Base-by-base conservation (phyloP, 1,140 invertebrate genomes). In the Leptopilina boulardi region DNA sequence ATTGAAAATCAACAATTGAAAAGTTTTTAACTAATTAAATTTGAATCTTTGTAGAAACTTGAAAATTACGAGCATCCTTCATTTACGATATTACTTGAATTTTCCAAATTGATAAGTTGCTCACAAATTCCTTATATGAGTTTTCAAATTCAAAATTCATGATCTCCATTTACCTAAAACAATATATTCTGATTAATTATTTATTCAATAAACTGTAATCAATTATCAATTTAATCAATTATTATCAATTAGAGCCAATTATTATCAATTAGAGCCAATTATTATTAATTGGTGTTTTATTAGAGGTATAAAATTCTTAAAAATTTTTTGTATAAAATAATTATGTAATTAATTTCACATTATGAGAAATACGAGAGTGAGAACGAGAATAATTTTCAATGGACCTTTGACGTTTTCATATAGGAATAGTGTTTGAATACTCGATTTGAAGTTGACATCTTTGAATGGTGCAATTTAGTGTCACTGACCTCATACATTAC, bases 401-500 rank as follows among this genome's bases (percentile, higher is more conserved):
- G 30, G 38, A 38, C 34, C 34, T 38, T 38, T 38, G 30, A 71
- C 23, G 11, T 18, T 41, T 71, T 1, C 38, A 71, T 71, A 38
- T 4, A 38, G 34, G 59, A 70, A 71, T 10, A 71, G 38, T 38
- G 26, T 71, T 38, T 71, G 18, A 71, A 71, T 71, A n/a, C 30
- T n/a, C 30, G 11, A 38, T 19, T 71, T 71, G 13, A 19, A 51
- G 47, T 51, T 51, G n/a, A 18, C 15, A 51, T 18, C 47, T 18
- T 18, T 51, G 47, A 51, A 51, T 51, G n/a, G 15, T 51, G 47
- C 47, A 51, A 51, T 51, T 51, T 51, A 51, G 47, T 51, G 82
- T 75, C 82, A 59, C 79, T 80, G 79, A 84, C 78, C 75, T 34
- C 26, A 30, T 26, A 75, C 51, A 59, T 18, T 38, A 38, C 71